Conservation (phyloP, 1,140 invertebrate genomes). For the Polypedilum pembai region DNA sequence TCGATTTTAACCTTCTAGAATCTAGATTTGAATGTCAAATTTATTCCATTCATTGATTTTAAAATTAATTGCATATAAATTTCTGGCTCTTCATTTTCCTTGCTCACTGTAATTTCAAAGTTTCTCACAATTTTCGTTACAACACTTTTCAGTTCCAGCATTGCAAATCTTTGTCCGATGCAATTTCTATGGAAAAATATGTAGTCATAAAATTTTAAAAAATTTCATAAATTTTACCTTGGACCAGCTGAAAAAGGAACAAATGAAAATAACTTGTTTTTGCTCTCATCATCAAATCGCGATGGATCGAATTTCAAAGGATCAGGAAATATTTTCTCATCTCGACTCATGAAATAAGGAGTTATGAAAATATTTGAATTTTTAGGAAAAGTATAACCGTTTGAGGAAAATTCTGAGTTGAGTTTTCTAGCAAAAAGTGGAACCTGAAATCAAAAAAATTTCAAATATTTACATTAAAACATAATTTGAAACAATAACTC, state of each 20-base stretch:
- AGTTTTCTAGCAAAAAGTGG: background rate
- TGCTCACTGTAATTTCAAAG: slow-evolving; percentile 32
- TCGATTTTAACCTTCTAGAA: too few relatives aligned
- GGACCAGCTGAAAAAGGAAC: background rate
- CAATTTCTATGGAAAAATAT: background rate
- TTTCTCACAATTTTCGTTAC: slow-evolving; percentile 44
- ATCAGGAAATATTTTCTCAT: slow-evolving; percentile 52
- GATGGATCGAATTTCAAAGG: slow-evolving; percentile 69
- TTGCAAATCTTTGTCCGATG: slow-evolving; percentile 46
- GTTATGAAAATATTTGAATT: slow-evolving; percentile 35
- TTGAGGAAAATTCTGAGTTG: background rate
- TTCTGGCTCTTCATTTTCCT: background rate
- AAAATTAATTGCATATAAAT: background rate
- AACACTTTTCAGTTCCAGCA: slow-evolving; percentile 45
- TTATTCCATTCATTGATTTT: too few relatives aligned
- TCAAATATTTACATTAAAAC: slow-evolving; percentile 45
- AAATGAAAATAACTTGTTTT: slow-evolving; percentile 38
- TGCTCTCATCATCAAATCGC: slow-evolving; percentile 51
- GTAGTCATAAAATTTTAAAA: background rate
- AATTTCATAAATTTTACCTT: background rate
- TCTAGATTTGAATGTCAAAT: too few relatives aligned
- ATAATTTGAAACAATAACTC: slow-evolving; percentile 46
- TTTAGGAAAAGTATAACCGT: slow-evolving; percentile 36
- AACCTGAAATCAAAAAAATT: background rate
- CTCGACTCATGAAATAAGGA: slow-evolving; percentile 35